Base-by-base conservation (phyloP, 2,888 invertebrate genomes). In the Geotrupes spiniger region DNA sequence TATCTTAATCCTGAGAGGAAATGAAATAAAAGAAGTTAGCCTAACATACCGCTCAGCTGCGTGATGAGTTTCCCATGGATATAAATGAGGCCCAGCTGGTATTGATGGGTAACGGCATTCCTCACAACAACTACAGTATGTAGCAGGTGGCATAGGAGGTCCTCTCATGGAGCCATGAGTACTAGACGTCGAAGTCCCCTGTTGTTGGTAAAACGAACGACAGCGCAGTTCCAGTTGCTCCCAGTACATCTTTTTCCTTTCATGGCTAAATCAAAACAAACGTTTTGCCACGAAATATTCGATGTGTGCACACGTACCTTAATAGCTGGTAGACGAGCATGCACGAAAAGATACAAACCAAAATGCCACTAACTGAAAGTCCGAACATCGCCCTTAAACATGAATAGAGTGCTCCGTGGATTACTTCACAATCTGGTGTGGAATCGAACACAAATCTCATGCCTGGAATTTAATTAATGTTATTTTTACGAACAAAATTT, bases 161-260 rank as follows among this genome's bases (percentile, higher is more conserved):
- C 74, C 76, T 53, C 73, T 61, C 31, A 73, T 62, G 1, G 74
- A 73, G 21, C 72, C 70, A 39, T 71, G 71, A 11, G 67, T 65
- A 51, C 71, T 72, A 14, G 56, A 42, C 10, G 69, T 62, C 2
- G 68, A 64, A 8, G 57, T 72, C 10, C 60, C 61, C 25, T 78
- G 79, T 61, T 80, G 78, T 31, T 81, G 78, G 63, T 91, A 91
- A 48, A 92, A 71, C 1, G 90, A 88, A 52, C 92, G 78, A 69
- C 92, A 89, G 46, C 91, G 78, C 42, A 92, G 72, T 69, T 92
- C 92, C 70, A 93, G 67, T 74, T 93, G 92, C 63, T 92, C 92
- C 92, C 93, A 93, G 71, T 93, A 93, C 87, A 91, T 92, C 74
- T 92, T 93, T 76, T 93, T 93, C 53, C 90, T 85, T 73, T 93